A percentile compares a stretch with the other conserved stretches of the same genome.
These are phyloP conservation scores for Diadumene lineata DNA, from an alignment of 92 coral and sea anemone species.

Conservation along the genomic window DNA sequence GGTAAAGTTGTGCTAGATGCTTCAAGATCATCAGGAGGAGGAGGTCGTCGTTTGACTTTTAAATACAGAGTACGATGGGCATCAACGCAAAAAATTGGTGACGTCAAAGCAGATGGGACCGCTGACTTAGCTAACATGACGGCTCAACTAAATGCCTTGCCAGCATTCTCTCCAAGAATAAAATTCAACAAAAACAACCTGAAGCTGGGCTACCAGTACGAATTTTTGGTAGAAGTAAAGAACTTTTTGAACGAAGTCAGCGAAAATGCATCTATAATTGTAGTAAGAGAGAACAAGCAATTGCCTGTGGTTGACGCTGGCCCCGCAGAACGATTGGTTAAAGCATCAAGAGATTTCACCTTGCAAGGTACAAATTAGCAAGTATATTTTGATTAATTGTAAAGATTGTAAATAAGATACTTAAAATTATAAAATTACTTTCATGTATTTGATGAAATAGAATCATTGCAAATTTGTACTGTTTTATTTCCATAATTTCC, in stretches of 20 bases:
- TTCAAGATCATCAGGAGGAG: conserved; percentile 51
- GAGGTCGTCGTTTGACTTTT: conserved; percentile 62
- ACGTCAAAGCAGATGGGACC: conserved; percentile 27
- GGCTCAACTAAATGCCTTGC: conserved; percentile 2
- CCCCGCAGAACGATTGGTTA: conserved; percentile 19
- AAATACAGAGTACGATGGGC: conserved; percentile 59
- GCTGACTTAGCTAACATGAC: conserved; percentile 38
- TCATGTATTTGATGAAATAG: no score
- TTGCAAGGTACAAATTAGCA: no score
- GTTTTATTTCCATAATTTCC: no score
- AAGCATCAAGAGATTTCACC: conserved; percentile 36
- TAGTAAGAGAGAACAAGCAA: conserved; percentile 56
- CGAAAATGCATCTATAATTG: conserved; percentile 25
- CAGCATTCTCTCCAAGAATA: conserved; percentile 9
- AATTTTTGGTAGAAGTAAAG: conserved; percentile 49
- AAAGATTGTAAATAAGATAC: no score
- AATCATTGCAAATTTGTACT: no score
- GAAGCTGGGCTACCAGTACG: conserved; percentile 42
- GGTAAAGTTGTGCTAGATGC: conserved; percentile 45
- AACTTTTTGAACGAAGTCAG: conserved; percentile 66
- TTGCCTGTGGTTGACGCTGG: conserved; percentile 55
- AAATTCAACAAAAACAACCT: conserved; percentile 13
- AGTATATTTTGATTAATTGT: no score
- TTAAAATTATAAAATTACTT: no score
- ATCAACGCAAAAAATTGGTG: conserved; percentile 10